A percentile compares a stretch with the other conserved stretches of the same genome.
These are phyloP conservation scores for Theocolax elegans DNA, from an alignment of 1,140 invertebrate species.

Conservation along the genomic window DNA sequence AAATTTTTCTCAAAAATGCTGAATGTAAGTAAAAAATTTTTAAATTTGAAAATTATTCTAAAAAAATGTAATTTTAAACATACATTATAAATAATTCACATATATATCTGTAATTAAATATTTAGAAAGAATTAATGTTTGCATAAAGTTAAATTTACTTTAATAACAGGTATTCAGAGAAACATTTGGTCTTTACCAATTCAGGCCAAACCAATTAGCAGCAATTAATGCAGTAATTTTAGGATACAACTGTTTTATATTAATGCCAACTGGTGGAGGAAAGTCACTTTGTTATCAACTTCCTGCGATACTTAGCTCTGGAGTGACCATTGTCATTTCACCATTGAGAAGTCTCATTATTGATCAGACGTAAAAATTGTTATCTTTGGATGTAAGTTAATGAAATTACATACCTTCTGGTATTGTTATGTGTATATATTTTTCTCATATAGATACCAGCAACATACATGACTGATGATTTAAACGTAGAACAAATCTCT, in stretches of 20 bases:
- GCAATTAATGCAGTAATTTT: constrained; percentile 93
- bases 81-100: constrained; percentile 2
- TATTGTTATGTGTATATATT: constrained; percentile 65
- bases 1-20: constrained; percentile 79
- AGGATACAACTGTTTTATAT: constrained; percentile 88
- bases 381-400: constrained; percentile 78
- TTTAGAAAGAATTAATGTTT: constrained; percentile 13
- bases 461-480: constrained; percentile 78
- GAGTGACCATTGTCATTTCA: constrained; percentile 92
- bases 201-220: constrained; percentile 90
- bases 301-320: constrained; percentile 76
- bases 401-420: constrained; percentile 24
- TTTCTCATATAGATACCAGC: constrained; percentile 77
- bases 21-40: constrained; percentile 57
- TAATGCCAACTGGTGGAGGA: constrained; percentile 98
- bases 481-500: constrained; percentile 70
- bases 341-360: constrained; percentile 93
- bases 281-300: constrained; percentile 97
- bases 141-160: constrained; percentile 5
- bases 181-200: constrained; percentile 86
- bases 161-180: constrained; percentile 62
- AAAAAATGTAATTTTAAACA: not conserved
- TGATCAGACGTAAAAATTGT: constrained; percentile 91
- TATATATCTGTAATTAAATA: not conserved
- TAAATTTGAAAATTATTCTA: constrained; percentile 20